A percentile compares a stretch with the other conserved stretches of the same genome.
phyloP scores from a whole-genome alignment of 2,113 vertebrate genomes.

The Bos javanicus region DNA sequence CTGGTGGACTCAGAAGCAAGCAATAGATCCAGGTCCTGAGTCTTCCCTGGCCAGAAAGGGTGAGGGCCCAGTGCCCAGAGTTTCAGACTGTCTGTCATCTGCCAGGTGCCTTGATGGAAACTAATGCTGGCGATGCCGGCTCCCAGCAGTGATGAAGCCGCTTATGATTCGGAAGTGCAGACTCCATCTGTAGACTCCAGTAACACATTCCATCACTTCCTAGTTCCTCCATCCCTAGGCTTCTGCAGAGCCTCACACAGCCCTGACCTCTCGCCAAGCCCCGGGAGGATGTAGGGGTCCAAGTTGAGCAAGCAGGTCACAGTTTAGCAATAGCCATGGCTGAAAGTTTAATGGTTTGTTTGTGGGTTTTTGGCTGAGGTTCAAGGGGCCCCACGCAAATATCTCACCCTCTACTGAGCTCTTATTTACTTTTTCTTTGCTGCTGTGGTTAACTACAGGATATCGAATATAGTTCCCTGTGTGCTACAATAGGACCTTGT shows the following conservation, averaged over 20 bases:
- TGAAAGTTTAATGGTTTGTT: not conserved
- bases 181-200: not conserved
- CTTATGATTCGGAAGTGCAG: not conserved
- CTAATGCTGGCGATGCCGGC: rapidly evolving
- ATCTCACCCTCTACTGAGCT: not conserved
- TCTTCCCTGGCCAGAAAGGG: rapidly evolving
- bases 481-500: not conserved
- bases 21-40: not conserved
- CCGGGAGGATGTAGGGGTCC: rapidly evolving
- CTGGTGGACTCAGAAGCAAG: not conserved
- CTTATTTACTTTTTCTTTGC: not conserved
- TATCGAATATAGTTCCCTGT: not conserved
- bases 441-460: not conserved
- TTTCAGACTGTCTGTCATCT: not conserved
- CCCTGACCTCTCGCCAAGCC: not conserved
- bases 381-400: not conserved
- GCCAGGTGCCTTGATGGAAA: rapidly evolving
- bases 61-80: not conserved
- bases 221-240: not conserved
- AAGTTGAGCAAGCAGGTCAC: not conserved
- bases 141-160: rapidly evolving
- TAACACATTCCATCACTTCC: rapidly evolving
- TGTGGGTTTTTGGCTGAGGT: not conserved
- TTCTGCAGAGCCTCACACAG: too few relatives aligned
- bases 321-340: not conserved